These are phyloP conservation scores for Trachops cirrhosus DNA, from an alignment of 2,797 vertebrate genomes.

Conservation along the genomic window DNA sequence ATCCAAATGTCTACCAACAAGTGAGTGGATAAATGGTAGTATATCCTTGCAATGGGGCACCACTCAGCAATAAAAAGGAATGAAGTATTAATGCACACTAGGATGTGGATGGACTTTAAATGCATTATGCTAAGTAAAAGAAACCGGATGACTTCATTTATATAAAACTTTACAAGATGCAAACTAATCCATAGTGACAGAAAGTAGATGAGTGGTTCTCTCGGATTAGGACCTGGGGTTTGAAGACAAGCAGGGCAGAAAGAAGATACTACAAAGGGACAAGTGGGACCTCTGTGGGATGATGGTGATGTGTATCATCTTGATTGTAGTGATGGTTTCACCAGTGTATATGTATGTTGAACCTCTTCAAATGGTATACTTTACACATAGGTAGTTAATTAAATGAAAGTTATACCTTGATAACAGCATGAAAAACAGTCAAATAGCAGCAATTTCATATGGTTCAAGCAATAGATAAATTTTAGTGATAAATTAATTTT, in stretches of 20 bases:
- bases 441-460: neutral
- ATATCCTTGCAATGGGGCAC: no score
- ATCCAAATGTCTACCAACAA: neutral
- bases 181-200: neutral
- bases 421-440: neutral
- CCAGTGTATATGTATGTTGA: no score
- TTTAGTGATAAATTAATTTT: neutral
- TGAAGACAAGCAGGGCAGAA: neutral
- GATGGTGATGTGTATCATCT: neutral
- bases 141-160: neutral
- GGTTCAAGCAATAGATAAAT: neutral
- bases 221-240: neutral
- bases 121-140: neutral
- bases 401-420: neutral
- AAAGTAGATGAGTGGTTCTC: neutral
- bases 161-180: neutral
- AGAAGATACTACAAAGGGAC: neutral
- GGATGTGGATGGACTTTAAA: neutral
- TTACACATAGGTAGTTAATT: neutral
- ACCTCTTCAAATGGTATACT: neutral
- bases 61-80: neutral
- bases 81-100: rapidly evolving
- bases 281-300: neutral
- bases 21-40: neutral
- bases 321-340: neutral